A percentile compares a stretch with the other conserved stretches of the same genome.
Evolutionary conservation across 2,113 vertebrate species (phyloP).

Genomic region (Dolichallabes microphthalmus): DNA sequence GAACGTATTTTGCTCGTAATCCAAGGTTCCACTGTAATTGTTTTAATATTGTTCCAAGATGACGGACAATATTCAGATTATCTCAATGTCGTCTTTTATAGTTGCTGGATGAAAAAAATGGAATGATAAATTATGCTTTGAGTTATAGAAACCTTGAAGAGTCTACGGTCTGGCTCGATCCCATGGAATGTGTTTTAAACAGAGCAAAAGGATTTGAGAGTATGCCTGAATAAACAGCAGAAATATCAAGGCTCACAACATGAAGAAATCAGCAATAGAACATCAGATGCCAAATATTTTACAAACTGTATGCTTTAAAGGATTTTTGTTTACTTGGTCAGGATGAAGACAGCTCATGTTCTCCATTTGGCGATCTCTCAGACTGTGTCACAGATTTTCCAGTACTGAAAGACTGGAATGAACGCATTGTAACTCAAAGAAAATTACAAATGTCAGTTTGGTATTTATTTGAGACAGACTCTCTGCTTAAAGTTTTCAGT

Average conservation of each 20-base stretch:
- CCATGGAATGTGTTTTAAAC: not conserved
- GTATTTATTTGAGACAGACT: not conserved
- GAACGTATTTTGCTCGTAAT: no score
- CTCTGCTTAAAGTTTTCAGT: not conserved
- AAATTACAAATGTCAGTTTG: not conserved
- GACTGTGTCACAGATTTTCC: not conserved
- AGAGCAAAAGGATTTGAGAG: not conserved
- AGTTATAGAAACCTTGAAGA: not conserved
- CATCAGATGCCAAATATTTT: conserved; percentile 22
- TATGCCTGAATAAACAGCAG: not conserved
- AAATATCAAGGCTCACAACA: not conserved
- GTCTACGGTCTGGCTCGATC: not conserved
- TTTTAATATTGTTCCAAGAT: no score
- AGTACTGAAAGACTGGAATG: not conserved
- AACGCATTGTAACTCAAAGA: not conserved
- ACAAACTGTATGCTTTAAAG: conserved; percentile 23
- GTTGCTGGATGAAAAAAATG: no score
- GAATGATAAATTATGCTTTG: not conserved
- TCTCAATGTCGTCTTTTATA: no score
- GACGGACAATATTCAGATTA: no score
- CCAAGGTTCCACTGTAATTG: no score
- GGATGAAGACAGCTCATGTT: conserved; percentile 16
- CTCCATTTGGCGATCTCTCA: not conserved
- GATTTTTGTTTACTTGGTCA: conserved; percentile 24
- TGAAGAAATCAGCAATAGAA: conserved; percentile 10